Percentiles rank a stretch among this genome's conserved stretches.
These are phyloP conservation scores for Neotoma lepida DNA, from an alignment of 2,113 vertebrate species.

Conservation along the genomic window DNA sequence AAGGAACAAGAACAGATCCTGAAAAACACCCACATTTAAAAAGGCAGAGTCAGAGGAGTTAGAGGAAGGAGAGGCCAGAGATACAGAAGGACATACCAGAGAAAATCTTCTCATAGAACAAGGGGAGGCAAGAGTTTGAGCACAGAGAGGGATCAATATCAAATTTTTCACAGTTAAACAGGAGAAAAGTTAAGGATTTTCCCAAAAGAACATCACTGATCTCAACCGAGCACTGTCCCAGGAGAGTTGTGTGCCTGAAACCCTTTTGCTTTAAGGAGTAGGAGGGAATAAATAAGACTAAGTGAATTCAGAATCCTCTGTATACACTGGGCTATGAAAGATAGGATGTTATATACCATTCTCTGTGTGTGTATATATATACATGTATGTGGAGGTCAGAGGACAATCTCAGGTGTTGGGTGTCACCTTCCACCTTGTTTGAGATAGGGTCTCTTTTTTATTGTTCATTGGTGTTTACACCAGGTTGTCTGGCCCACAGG, in stretches of 20 bases:
- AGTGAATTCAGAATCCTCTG: background rate
- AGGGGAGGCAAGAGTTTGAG: conserved; percentile 9
- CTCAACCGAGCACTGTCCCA: conserved; percentile 11
- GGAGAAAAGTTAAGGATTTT: conserved; percentile 23
- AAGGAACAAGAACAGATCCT: conserved; percentile 49
- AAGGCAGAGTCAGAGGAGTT: conserved; percentile 12
- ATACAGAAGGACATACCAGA: conserved; percentile 25
- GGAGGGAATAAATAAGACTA: conserved; percentile 7
- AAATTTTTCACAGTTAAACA: background rate
- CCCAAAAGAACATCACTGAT: conserved; percentile 17
- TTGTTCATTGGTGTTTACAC: background rate
- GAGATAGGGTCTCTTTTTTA: background rate
- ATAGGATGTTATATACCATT: background rate
- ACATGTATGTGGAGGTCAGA: background rate
- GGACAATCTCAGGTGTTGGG: background rate
- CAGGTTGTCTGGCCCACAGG: background rate
- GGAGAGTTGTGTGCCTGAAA: background rate
- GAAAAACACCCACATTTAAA: conserved; percentile 47
- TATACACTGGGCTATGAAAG: conserved; percentile 29
- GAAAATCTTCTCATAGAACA: conserved; percentile 35
- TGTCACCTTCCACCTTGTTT: background rate
- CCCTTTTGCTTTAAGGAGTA: background rate
- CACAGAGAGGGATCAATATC: background rate
- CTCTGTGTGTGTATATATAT: background rate
- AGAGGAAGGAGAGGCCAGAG: background rate